These are phyloP conservation scores for Paramormyrops kingsleyae DNA, from an alignment of 2,113 vertebrate genomes.

Conservation along the genomic window DNA sequence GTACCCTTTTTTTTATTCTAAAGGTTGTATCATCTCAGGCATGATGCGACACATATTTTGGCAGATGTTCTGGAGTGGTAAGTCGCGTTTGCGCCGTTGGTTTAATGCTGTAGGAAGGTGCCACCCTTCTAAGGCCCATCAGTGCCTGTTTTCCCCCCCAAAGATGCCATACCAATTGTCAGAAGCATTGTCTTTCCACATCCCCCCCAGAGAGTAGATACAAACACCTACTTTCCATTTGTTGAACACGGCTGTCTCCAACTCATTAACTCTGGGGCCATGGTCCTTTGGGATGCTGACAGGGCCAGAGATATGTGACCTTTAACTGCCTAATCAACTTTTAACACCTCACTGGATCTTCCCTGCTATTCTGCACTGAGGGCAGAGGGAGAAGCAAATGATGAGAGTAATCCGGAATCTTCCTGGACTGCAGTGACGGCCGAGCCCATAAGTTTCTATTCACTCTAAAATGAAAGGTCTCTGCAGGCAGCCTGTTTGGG, in stretches of 20 bases:
- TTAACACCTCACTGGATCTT: slow-evolving; percentile 58
- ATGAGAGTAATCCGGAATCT: slow-evolving; percentile 26
- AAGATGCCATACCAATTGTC: slow-evolving; percentile 25
- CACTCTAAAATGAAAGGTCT: slow-evolving; percentile 8
- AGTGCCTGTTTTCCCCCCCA: not conserved
- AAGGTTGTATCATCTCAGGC: not conserved
- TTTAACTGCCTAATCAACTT: slow-evolving; percentile 73
- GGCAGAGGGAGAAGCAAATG: slow-evolving; percentile 22
- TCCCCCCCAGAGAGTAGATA: slow-evolving; percentile 13
- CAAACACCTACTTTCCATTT: slow-evolving; percentile 29
- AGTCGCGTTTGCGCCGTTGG: not conserved
- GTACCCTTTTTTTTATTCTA: not conserved
- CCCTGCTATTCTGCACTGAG: slow-evolving; percentile 17
- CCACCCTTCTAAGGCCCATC: not conserved
- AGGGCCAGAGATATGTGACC: slow-evolving; percentile 59
- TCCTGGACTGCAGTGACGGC: slow-evolving; percentile 6
- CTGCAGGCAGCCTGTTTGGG: not conserved
- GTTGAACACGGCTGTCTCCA: slow-evolving; percentile 36
- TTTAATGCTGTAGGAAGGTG: not conserved
- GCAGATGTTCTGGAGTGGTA: not conserved
- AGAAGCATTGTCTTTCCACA: slow-evolving; percentile 11
- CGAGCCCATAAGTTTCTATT: slow-evolving; percentile 12
- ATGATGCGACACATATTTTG: not conserved
- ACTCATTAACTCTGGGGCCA: slow-evolving; percentile 59
- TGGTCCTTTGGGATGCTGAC: slow-evolving; percentile 55